Conservation (phyloP, 2,113 vertebrate species). For the Pterocles burchelli region DNA sequence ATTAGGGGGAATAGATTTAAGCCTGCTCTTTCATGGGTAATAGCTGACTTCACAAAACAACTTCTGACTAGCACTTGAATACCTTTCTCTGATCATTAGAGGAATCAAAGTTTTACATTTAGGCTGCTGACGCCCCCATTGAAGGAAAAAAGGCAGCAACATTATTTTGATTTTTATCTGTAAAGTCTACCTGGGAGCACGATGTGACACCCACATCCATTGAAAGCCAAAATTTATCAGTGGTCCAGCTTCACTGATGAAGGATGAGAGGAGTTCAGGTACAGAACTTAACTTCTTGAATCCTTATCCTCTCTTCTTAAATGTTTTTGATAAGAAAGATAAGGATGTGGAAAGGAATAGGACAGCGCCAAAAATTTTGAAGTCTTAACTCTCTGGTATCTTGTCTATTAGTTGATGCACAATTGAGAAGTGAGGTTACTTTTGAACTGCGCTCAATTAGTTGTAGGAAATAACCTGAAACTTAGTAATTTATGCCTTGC, state of each 20-base stretch:
- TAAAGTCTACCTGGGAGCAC: neutral
- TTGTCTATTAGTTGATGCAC: neutral
- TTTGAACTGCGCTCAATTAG: neutral
- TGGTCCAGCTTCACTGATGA: neutral
- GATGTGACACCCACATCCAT: neutral
- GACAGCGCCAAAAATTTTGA: neutral
- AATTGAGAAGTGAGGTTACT: neutral
- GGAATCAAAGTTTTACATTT: neutral
- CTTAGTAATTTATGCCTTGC: neutral
- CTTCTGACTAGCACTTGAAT: neutral
- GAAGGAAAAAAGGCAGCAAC: neutral
- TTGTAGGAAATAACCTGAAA: neutral
- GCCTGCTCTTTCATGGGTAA: neutral
- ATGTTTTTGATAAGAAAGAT: neutral
- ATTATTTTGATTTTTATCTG: neutral
- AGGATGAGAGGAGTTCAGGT: neutral
- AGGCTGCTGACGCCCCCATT: neutral
- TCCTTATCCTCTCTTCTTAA: neutral
- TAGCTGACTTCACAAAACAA: neutral
- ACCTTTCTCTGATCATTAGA: neutral
- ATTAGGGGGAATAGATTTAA: neutral
- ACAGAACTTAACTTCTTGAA: neutral
- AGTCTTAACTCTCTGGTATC: neutral
- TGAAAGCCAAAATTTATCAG: neutral
- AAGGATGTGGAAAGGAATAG: neutral